Evolutionary conservation across 1,140 invertebrate species (phyloP).

Genomic region (Teleopsis dalmanni): DNA sequence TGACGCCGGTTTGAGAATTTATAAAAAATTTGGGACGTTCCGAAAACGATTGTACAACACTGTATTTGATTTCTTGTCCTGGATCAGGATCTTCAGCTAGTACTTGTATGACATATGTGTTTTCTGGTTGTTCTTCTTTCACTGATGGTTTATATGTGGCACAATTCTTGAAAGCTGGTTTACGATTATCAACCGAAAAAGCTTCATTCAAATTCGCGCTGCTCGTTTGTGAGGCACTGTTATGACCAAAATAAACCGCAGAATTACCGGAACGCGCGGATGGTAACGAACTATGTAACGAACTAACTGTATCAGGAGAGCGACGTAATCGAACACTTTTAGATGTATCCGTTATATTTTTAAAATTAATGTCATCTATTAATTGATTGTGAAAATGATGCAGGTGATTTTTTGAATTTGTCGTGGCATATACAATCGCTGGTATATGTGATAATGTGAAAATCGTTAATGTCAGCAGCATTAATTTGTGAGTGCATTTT

Average conservation of each 20-base stretch:
- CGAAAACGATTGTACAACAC: constrained; percentile 64
- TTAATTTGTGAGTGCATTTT: no score
- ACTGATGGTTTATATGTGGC: constrained; percentile 55
- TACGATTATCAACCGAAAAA: constrained; percentile 51
- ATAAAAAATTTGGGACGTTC: constrained; percentile 72
- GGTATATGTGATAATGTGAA: no score
- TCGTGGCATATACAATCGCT: no score
- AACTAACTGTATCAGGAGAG: constrained; percentile 3
- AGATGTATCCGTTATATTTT: no score
- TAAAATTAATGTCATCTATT: no score
- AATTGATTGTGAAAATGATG: no score
- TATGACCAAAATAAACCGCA: constrained; percentile 5
- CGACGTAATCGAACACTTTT: constrained; percentile 7
- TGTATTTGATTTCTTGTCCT: constrained; percentile 72
- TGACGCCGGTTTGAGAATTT: constrained; percentile 62
- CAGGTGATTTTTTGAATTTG: no score
- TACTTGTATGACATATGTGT: constrained; percentile 54
- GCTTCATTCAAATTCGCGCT: constrained; percentile 14
- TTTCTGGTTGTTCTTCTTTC: constrained; percentile 55
- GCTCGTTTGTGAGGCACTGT: constrained; percentile 9
- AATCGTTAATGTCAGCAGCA: no score
- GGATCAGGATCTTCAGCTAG: constrained; percentile 61
- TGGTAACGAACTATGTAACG: constrained; percentile 10
- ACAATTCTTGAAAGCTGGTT: constrained; percentile 63
- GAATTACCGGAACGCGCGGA: constrained; percentile 10